Conservation (phyloP, 2,797 vertebrate genomes). For the Pitangus sulphuratus region DNA sequence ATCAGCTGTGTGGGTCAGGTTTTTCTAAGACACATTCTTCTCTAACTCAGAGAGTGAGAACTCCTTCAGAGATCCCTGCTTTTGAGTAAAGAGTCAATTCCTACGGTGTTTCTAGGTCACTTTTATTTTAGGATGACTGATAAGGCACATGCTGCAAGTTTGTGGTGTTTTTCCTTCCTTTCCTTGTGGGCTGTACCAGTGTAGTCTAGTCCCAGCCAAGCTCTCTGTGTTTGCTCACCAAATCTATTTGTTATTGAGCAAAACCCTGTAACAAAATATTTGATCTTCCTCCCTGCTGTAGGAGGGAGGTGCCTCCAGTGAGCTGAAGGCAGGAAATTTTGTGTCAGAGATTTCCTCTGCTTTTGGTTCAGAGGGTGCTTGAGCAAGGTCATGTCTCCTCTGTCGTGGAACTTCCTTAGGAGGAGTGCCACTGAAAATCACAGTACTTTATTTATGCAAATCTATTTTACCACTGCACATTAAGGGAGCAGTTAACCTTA, state of each 20-base stretch:
- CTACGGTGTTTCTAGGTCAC: not conserved
- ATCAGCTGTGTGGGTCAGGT: not conserved
- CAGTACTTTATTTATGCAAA: not conserved
- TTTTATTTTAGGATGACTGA: not conserved
- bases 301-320: not conserved
- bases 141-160: not conserved
- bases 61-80: not conserved
- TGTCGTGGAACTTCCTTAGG: not conserved
- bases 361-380: not conserved
- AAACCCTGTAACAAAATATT: not conserved
- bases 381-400: not conserved
- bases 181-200: not conserved
- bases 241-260: not conserved
- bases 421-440: not conserved
- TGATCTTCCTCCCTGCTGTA: not conserved
- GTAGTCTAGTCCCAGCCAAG: not conserved
- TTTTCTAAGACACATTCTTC: not conserved
- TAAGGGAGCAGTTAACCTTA: slow-evolving; percentile 19
- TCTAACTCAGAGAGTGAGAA: not conserved
- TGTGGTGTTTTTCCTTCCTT: not conserved
- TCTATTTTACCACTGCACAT: not conserved
- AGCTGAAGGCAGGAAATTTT: not conserved
- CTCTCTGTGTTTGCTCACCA: not conserved
- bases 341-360: not conserved
- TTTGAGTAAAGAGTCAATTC: not conserved